Evolutionary conservation across 1,140 invertebrate species (phyloP), one percentile per base, ranked within the genome.

Genomic region (Anoplolepis gracilipes): DNA sequence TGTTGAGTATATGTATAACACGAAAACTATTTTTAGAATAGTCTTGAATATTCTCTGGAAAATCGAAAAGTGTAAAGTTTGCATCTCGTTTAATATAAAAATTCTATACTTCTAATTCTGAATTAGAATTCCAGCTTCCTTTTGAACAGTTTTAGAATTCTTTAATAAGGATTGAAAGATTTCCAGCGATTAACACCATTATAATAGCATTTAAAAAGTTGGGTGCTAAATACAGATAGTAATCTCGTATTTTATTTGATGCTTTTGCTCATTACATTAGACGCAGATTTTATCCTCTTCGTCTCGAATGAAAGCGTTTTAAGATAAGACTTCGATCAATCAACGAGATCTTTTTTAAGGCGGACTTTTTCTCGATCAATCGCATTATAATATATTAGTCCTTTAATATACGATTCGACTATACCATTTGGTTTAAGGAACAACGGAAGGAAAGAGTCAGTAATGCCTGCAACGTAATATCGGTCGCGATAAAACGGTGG

Each of bases 251-350:
- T 82, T 82, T 72, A 46, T 28, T n/a, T 5, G 25, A 28, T n/a
- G 67, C 67, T 73, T 73, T 73, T 72, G 67, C 78, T 82, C 78
- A 53, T 82, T 82, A 73, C 78, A 82, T 82, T 82, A 82, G 67
- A 25, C 78, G 36, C 53, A 65, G 39, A 25, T 61, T 25, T 36
- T 65, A 82, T 72, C 65, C 28, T 72, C 72, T 72, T 28, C 64
- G 22, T 46, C 46, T 30, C 19, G 67, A 82, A 33, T 39, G 78
- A 30, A 73, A 33, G 16, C 70, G 67, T 81, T 72, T 57, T 72
- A 19, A 72, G 78, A 82, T 82, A 82, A 82, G 78, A 82, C 78
- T 82, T 73, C 78, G 22, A 82, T 73, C 78, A 82, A 82, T 82
- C 78, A 70, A 73, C 53, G 28, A 53, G 72, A 72, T 72, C 69